A percentile compares a stretch with the other conserved stretches of the same genome.
Conservation (phyloP, 2,113 vertebrate genomes). For the Dipodomys merriami region DNA sequence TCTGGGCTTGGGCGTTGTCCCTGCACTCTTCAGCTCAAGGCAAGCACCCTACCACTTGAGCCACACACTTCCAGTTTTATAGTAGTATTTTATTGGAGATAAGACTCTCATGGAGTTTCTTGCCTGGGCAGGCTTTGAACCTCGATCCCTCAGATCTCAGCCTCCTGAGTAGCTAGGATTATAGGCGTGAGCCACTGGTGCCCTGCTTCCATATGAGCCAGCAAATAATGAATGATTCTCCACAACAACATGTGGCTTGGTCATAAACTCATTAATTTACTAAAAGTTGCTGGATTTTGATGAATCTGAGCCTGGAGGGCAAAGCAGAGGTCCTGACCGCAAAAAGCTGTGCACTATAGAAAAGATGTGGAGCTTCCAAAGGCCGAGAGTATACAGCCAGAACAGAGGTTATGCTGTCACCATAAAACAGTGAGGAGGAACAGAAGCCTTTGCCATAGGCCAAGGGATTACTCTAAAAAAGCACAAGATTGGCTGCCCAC, state of each 20-base stretch:
- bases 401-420: conserved; percentile 60
- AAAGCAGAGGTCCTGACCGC: not conserved
- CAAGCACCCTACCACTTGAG: no score
- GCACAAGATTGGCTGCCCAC: conserved; percentile 82
- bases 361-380: not conserved
- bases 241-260: conserved; percentile 6
- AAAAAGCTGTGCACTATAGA: not conserved
- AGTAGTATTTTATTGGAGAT: no score
- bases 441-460: conserved; percentile 82
- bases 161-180: no score
- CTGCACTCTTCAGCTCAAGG: no score
- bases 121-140: no score
- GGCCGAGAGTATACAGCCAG: conserved; percentile 26
- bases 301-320: not conserved
- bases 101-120: no score
- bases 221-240: conserved; percentile 27
- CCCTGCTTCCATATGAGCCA: not conserved
- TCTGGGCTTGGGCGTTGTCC: no score
- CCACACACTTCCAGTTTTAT: no score
- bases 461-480: conserved; percentile 85
- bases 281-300: conserved; percentile 17
- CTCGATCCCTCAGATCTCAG: not conserved
- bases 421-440: conserved; percentile 75
- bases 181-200: no score
- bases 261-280: conserved; percentile 28